A percentile compares a stretch with the other conserved stretches of the same genome.
Evolutionary conservation across 2,888 invertebrate genomes (phyloP).

Genomic region (Chymomyza caudatula): DNA sequence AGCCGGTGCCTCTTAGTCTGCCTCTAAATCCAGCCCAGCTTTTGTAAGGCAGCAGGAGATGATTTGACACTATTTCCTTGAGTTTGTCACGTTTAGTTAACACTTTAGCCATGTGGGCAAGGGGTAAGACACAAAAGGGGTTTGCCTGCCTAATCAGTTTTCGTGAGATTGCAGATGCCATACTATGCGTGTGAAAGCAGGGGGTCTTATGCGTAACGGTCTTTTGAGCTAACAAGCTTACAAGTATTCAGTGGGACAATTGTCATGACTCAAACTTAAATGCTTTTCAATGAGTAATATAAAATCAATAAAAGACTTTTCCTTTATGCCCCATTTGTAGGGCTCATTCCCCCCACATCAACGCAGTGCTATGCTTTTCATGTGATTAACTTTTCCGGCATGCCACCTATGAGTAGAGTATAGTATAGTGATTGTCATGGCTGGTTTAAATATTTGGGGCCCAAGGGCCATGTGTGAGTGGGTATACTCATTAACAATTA

Average conservation of each 20-base stretch:
- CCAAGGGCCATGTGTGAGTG: too few species aligned
- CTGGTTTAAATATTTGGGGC: too few species aligned
- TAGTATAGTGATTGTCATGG: neutral
- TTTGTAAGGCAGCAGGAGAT: slow-evolving; percentile 15
- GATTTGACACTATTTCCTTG: slow-evolving; percentile 54
- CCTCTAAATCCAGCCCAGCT: neutral
- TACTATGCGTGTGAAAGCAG: neutral
- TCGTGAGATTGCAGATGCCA: slow-evolving; percentile 43
- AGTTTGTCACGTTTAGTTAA: slow-evolving; percentile 60
- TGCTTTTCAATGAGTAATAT: slow-evolving; percentile 6
- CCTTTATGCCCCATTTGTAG: neutral
- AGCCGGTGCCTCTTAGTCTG: too few species aligned
- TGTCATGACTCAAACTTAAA: slow-evolving; percentile 24
- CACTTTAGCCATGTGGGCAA: slow-evolving; percentile 30
- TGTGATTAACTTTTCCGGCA: slow-evolving; percentile 52
- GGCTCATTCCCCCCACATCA: neutral
- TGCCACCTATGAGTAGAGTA: slow-evolving; percentile 18
- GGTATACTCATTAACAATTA: too few species aligned
- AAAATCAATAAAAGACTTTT: slow-evolving; percentile 30
- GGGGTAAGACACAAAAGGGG: neutral
- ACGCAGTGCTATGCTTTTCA: slow-evolving; percentile 45
- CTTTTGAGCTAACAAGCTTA: slow-evolving; percentile 46
- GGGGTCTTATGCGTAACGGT: slow-evolving; percentile 35
- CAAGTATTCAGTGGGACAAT: neutral
- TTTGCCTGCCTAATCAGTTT: slow-evolving; percentile 44